Conservation (phyloP, 92 coral and sea anemone species). For the Epizoanthus fatuus region DNA sequence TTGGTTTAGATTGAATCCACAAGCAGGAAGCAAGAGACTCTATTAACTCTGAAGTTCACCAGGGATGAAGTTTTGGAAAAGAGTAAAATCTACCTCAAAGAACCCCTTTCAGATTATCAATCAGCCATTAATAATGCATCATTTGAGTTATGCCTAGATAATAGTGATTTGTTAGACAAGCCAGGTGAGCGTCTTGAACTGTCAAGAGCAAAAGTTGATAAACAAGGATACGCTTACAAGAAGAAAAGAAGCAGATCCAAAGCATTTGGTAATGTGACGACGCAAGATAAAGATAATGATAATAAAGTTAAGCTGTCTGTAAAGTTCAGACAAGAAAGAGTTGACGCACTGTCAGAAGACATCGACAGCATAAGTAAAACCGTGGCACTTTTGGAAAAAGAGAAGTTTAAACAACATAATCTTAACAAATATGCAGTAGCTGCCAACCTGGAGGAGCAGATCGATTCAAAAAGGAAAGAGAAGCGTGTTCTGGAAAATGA, state of each 20-base stretch:
- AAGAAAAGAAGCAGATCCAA: slow-evolving; percentile 53
- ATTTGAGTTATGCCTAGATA: slow-evolving; percentile 58
- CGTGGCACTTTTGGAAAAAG: slow-evolving; percentile 42
- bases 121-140: slow-evolving; percentile 59
- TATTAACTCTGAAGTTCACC: slow-evolving; percentile 15
- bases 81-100: slow-evolving; percentile 53
- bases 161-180: slow-evolving; percentile 46
- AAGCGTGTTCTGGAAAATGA: slow-evolving; percentile 52
- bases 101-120: slow-evolving; percentile 52
- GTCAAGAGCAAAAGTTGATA: slow-evolving; percentile 57
- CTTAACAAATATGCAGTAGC: slow-evolving; percentile 55
- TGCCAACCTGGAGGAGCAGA: slow-evolving; percentile 46
- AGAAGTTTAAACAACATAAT: slow-evolving; percentile 41
- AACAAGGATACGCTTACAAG: slow-evolving; percentile 53
- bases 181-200: slow-evolving; percentile 48
- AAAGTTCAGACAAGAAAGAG: slow-evolving; percentile 49
- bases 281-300: not conserved
- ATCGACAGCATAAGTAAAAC: slow-evolving; percentile 37
- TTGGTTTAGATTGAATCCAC: slow-evolving; percentile 40
- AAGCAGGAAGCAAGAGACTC: slow-evolving; percentile 28
- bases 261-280: slow-evolving; percentile 33
- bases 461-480: slow-evolving; percentile 41
- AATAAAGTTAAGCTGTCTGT: slow-evolving; percentile 17
- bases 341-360: slow-evolving; percentile 55
- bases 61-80: slow-evolving; percentile 40